Evolutionary conservation across 2,888 invertebrate genomes (phyloP).

Genomic region (Platypus cylindrus): DNA sequence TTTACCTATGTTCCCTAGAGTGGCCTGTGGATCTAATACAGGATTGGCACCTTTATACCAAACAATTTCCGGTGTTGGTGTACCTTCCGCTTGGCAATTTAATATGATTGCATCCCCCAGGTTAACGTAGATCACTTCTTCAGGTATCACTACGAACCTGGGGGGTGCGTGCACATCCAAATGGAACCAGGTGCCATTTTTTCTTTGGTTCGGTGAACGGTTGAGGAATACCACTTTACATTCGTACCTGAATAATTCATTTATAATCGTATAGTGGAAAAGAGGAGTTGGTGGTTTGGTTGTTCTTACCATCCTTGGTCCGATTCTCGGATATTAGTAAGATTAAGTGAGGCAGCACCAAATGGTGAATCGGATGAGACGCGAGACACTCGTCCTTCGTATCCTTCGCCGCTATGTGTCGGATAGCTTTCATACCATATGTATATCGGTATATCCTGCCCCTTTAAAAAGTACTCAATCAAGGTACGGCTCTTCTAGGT

Average conservation of each 20-base stretch:
- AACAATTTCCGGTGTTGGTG: constrained; percentile 87
- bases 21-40: constrained; percentile 76
- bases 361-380: constrained; percentile 79
- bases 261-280: background rate
- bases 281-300: too few species aligned
- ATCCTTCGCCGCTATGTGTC: constrained; percentile 89
- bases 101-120: constrained; percentile 91
- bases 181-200: constrained; percentile 96
- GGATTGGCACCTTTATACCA: constrained; percentile 95
- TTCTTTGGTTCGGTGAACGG: constrained; percentile 81
- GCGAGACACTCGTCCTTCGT: constrained; percentile 82
- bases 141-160: constrained; percentile 87
- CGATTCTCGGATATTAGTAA: constrained; percentile 84
- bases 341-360: constrained; percentile 87
- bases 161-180: constrained; percentile 95
- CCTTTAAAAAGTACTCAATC: constrained; percentile 47
- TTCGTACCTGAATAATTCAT: constrained; percentile 30
- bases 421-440: constrained; percentile 98
- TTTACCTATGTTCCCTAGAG: constrained; percentile 41
- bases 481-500: constrained; percentile 22
- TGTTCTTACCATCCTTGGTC: constrained; percentile 89
- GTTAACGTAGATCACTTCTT: constrained; percentile 93
- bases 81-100: constrained; percentile 93
- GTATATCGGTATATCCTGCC: constrained; percentile 92
- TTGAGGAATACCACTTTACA: constrained; percentile 83